Evolutionary conservation across 2,113 vertebrate species (phyloP), one percentile per base, ranked within the genome.

Genomic region (Pterocles orientalis): DNA sequence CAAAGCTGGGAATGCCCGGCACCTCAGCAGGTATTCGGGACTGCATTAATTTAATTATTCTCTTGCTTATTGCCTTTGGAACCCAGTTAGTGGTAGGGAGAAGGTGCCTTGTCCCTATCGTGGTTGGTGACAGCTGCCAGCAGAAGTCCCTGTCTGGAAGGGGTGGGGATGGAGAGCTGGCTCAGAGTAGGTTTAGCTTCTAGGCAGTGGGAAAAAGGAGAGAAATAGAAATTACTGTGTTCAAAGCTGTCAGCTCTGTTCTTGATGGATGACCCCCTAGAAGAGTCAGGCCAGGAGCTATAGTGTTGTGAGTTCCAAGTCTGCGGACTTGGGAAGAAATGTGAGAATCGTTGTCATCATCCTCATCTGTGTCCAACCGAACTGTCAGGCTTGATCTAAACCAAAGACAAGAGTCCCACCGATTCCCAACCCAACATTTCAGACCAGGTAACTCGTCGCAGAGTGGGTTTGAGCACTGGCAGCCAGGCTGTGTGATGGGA

Each of bases 21-120:
- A 91, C 90, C 78, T 95, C 10, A 0, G 71, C 84, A 93, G 82
- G 51, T 77, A 33, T 54, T 94, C 0, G 0, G 48, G 71, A n/a
- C 28, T 7, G 34, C 72, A 65, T 92, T 92, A 94, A 86, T 93
- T 79, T 68, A 94, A 92, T 96, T 96, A 94, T 90, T 95, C 72
- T 78, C 80, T 58, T 78, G 61, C 88, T 94, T 86, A 71, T 47
- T 86, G 80, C 68, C 88, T 95, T 86, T 13, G 4, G 86, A 96
- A 93, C 90, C 88, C 80, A 92, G 90, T 94, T 75, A 84, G 69
- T 84, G 92, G 41, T 64, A 77, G 90, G 64, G 92, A 92, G 95
- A 82, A 81, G 82, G 43, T 92, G 68, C 86, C 88, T 90, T 88
- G 72, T 90, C 69, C 83, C 82, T 88, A 14, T 64, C 54, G 3